Conservation (phyloP, 2,888 invertebrate species). For the Polyommatus icarus region DNA sequence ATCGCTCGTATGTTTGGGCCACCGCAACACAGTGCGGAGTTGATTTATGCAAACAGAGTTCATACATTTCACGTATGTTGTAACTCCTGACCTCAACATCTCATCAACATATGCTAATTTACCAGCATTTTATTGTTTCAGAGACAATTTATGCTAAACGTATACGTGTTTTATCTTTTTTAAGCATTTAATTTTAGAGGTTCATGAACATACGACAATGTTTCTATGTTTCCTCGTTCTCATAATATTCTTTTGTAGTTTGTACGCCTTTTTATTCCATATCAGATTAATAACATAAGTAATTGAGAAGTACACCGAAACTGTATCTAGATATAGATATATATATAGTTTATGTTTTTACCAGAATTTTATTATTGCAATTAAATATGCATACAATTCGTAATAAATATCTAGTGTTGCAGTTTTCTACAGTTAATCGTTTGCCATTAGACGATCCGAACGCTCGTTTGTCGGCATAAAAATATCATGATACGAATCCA, state of each 20-base stretch:
- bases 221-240: constrained; percentile 35
- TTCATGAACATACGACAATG: constrained; percentile 46
- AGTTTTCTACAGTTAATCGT: neutral
- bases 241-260: neutral
- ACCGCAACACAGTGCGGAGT: constrained; percentile 53
- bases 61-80: constrained; percentile 62
- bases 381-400: neutral
- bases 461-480: constrained; percentile 41
- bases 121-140: constrained; percentile 28
- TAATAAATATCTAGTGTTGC: neutral
- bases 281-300: too few species aligned
- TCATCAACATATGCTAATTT: constrained; percentile 66
- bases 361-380: neutral
- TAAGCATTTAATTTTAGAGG: constrained; percentile 17
- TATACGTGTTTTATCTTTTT: constrained; percentile 19
- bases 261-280: too few species aligned
- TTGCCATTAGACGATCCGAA: neutral
- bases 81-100: constrained; percentile 65
- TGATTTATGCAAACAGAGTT: constrained; percentile 71
- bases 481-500: constrained; percentile 56
- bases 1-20: constrained; percentile 44
- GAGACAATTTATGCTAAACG: constrained; percentile 25
- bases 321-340: neutral
- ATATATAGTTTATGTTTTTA: neutral
- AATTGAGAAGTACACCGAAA: too few species aligned